Conservation (phyloP, 2,888 invertebrate genomes). For the Xestia c-nigrum region DNA sequence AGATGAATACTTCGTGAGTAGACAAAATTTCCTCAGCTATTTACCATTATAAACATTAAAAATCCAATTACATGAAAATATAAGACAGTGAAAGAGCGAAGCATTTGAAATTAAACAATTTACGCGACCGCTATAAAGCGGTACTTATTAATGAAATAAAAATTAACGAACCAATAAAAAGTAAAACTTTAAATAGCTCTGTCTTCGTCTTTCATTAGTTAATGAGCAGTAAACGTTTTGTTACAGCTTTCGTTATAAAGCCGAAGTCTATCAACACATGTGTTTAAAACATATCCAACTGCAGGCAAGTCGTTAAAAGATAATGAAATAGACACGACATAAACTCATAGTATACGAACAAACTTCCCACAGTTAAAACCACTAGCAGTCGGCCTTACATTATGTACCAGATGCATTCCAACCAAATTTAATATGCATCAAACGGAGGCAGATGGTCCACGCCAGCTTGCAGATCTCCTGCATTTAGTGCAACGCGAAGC, state of each 20-base stretch:
- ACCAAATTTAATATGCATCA: conserved; percentile 62
- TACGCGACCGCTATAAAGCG: conserved; percentile 29
- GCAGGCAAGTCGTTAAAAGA: conserved; percentile 59
- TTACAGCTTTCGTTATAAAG: conserved; percentile 55
- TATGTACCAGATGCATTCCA: conserved; percentile 45
- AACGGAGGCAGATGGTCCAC: conserved; percentile 30
- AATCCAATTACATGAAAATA: conserved; percentile 38
- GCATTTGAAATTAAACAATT: conserved; percentile 43
- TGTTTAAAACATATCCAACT: conserved; percentile 45
- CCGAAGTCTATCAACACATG: conserved; percentile 36
- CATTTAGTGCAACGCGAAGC: conserved; percentile 66
- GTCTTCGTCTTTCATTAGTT: conserved; percentile 55
- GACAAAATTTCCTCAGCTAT: background rate
- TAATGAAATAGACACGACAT: conserved; percentile 52
- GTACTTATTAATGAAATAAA: conserved; percentile 56
- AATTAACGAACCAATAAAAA: conserved; percentile 65
- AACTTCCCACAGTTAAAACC: conserved; percentile 51
- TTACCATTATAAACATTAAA: conserved; percentile 12
- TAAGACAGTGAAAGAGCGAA: conserved; percentile 22
- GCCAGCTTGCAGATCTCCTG: conserved; percentile 59
- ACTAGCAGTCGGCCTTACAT: conserved; percentile 50
- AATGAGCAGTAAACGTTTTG: conserved; percentile 63
- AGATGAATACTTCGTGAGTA: conserved; percentile 3
- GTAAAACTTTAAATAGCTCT: conserved; percentile 56
- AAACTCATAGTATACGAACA: conserved; percentile 51